Percentiles rank a stretch among this genome's conserved stretches.
Conservation (phyloP, 2,113 vertebrate species). For the Heloderma charlesbogerti region DNA sequence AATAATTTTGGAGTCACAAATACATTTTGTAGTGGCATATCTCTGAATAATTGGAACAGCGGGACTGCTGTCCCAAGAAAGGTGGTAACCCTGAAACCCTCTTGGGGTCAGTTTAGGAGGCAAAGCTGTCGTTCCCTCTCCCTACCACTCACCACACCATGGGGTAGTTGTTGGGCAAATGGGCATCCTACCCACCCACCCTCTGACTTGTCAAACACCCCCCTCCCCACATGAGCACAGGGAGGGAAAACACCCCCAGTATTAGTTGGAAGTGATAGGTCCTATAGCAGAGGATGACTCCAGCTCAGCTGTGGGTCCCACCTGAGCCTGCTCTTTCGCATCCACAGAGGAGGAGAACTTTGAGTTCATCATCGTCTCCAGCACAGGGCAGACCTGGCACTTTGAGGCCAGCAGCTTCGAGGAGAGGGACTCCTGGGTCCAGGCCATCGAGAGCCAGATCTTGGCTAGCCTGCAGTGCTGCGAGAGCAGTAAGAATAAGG, state of each 20-base stretch:
- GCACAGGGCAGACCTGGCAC: slow-evolving; percentile 96
- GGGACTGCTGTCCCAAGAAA: background rate
- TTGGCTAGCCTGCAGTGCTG: slow-evolving; percentile 95
- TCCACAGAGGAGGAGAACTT: slow-evolving; percentile 90
- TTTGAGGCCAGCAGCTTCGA: slow-evolving; percentile 93
- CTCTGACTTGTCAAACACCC: background rate
- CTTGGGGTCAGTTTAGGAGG: background rate
- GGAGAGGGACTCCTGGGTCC: slow-evolving; percentile 94
- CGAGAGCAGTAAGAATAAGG: slow-evolving; percentile 96
- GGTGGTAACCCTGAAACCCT: background rate
- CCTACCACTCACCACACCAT: background rate
- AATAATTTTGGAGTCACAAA: background rate
- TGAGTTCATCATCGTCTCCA: slow-evolving; percentile 95
- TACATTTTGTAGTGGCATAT: background rate
- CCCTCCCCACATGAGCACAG: background rate
- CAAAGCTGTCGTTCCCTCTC: background rate
- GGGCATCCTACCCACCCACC: background rate
- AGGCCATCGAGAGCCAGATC: slow-evolving; percentile 96
- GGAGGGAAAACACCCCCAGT: background rate
- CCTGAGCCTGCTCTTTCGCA: background rate
- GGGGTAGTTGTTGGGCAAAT: background rate
- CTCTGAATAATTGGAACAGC: background rate
- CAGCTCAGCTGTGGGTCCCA: background rate
- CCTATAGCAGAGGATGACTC: too few relatives aligned
- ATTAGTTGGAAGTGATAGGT: background rate